Base-by-base conservation (phyloP, 2,888 invertebrate species). In the Lycocerus yunnanus region DNA sequence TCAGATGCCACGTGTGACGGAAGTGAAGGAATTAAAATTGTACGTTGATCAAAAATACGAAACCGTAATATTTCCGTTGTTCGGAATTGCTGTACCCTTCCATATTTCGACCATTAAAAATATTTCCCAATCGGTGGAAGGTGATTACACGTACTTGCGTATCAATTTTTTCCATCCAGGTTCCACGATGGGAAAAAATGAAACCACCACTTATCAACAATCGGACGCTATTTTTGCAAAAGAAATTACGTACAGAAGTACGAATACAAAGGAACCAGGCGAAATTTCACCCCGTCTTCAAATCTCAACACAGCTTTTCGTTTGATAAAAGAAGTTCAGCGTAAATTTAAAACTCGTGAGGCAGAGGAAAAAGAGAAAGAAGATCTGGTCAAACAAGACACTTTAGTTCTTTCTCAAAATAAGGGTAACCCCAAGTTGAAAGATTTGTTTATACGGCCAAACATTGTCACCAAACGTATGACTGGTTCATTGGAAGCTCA, bases 81-180 rank as follows among this genome's bases (percentile, higher is more conserved):
- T 97, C 89, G 99, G 99, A 11, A 90, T 97, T 65, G 95, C 98
- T 0, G 97, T 97, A 76, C 99, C 99, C 71, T 99, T 97, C 87
- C 99, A 99, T 86, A 99, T 99, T 85, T 97, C 98, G 4, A 99
- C 97, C 6, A 97, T 99, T 71, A 99, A 99, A 90, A 99, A 99
- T 86, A 98, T 99, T 83, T 98, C 98, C 0, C 97, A 98, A 87
- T 97, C 98, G 0, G 97, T 99, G 13, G 99, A 99, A 88, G 98
- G 99, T 5, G 99, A 99, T 87, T 99, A 98, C 88, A 99, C 99
- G 0, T 99, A 99, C 88, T 92, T 99, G 80, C 93, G 95, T 85
- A 95, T 99, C 83, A 99, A 99, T 88, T 99, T 99, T 88, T 98
- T 97, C 88, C 98, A 98, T 88, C 99, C 99, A 27, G 99, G 99